Base-by-base conservation (phyloP, 2,113 vertebrate genomes). In the Hemicordylus capensis region DNA sequence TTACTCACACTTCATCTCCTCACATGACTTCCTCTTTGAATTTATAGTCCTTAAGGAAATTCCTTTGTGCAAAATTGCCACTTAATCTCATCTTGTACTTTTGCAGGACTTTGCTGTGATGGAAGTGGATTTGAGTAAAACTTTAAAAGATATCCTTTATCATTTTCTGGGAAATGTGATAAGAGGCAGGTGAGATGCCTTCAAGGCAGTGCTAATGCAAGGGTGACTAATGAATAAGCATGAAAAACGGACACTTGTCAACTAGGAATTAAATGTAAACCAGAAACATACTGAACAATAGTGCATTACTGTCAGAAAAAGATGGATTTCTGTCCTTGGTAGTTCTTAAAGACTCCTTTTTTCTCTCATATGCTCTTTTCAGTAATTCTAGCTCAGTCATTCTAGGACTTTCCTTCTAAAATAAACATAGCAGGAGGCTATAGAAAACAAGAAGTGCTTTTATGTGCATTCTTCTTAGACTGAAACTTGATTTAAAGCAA, bases 201-300 rank as follows among this genome's bases (percentile, higher is more conserved):
- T 86, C 76, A 92, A 89, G 87, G 76, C 81, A 91, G 84, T 84
- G 86, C 54, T 95, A 96, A 93, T 81, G 89, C 69, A 91, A 83
- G 84, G 85, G 85, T 94, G 93, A 96, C 78, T 84, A 96, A 96
- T 95, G 93, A 95, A 92, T 90, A 92, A 91, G 89, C 81, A 93
- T 88, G 92, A 95, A 95, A 95, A 95, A 93, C 11, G n/a, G 94
- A 92, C 93, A 93, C 88, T 95, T 92, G 91, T 95, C 94, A 94
- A 84, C 72, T 85, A 92, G 86, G 89, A 93, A 94, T 95, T 94
- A 93, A 92, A 96, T 89, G 92, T 92, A 95, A 95, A 95, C 90
- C 90, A 94, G 91, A 93, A 87, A 89, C 0, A 0, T 89, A 93
- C 81, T 81, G 88, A 95, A 90, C 91, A 94, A 94, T 85, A 85